These are phyloP conservation scores for Drosophila nigromelanica DNA, from an alignment of 1,140 invertebrate species.

Conservation along the genomic window DNA sequence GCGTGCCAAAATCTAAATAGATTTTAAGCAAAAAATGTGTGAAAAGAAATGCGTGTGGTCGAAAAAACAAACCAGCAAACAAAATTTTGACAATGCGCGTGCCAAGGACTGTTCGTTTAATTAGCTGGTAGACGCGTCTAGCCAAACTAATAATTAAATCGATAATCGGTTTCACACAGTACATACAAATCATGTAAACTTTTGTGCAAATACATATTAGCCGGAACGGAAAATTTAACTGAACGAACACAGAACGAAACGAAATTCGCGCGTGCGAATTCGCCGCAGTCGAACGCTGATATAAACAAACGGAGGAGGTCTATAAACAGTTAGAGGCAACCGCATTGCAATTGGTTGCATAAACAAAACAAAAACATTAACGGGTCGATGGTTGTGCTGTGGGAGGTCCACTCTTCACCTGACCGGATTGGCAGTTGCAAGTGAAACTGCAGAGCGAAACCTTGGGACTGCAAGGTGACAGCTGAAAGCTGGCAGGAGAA, in stretches of 20 bases:
- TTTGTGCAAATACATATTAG: constrained; percentile 13
- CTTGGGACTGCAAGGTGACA: constrained; percentile 9
- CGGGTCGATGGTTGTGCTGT: constrained; percentile 37
- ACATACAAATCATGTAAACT: constrained; percentile 29
- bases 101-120: constrained; percentile 11
- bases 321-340: constrained; percentile 29
- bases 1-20: constrained; percentile 51
- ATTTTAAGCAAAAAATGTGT: constrained; percentile 25
- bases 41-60: constrained; percentile 20
- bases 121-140: background rate
- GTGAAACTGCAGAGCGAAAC: constrained; percentile 17
- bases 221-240: constrained; percentile 2
- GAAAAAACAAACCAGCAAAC: background rate
- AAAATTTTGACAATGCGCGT: constrained; percentile 18
- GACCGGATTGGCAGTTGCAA: background rate
- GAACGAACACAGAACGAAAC: background rate
- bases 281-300: constrained; percentile 41
- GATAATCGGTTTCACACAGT: constrained; percentile 34
- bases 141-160: constrained; percentile 25
- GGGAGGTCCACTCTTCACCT: constrained; percentile 5
- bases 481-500: constrained; percentile 17
- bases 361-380: constrained; percentile 36
- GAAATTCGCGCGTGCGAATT: constrained; percentile 58
- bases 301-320: constrained; percentile 42
- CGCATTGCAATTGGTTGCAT: constrained; percentile 48